Evolutionary conservation across 2,113 vertebrate species (phyloP).

Genomic region (Heloderma charlesbogerti): DNA sequence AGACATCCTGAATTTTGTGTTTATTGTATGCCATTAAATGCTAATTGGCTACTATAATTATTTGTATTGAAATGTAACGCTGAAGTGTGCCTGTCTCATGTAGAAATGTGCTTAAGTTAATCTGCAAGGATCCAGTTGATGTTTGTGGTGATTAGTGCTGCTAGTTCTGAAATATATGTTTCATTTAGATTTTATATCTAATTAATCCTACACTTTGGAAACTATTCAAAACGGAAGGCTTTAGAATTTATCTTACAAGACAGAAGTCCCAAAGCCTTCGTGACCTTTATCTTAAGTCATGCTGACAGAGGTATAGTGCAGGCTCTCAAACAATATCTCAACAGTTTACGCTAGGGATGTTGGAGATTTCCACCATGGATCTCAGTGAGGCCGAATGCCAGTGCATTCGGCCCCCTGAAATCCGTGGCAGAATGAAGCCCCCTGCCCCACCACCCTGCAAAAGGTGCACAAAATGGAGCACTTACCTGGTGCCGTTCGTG

Average conservation of each 20-base stretch:
- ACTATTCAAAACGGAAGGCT: background rate
- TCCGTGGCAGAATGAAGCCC: too few relatives aligned
- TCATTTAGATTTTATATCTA: background rate
- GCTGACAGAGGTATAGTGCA: background rate
- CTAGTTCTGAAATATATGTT: constrained; percentile 2
- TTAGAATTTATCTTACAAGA: background rate
- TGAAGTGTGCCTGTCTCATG: background rate
- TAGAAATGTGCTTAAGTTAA: constrained; percentile 9
- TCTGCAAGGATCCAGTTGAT: background rate
- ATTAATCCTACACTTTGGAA: background rate
- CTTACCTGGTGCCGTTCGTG: too few relatives aligned
- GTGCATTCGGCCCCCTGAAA: too few relatives aligned
- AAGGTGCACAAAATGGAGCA: too few relatives aligned
- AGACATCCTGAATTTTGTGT: background rate
- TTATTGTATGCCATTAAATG: constrained; percentile 48
- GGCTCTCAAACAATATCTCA: background rate
- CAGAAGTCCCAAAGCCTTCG: background rate
- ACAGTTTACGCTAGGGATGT: background rate
- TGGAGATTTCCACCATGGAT: too few relatives aligned
- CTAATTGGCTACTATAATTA: constrained; percentile 48
- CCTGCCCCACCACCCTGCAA: too few relatives aligned
- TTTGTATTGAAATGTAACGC: constrained; percentile 26
- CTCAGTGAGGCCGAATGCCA: too few relatives aligned
- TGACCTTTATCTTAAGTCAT: background rate
- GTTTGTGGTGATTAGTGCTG: background rate